Percentiles rank a stretch among this genome's conserved stretches.
Conservation (phyloP, 35 echinoderm and acorn worm genomes). For the Heliocidaris tuberculata region DNA sequence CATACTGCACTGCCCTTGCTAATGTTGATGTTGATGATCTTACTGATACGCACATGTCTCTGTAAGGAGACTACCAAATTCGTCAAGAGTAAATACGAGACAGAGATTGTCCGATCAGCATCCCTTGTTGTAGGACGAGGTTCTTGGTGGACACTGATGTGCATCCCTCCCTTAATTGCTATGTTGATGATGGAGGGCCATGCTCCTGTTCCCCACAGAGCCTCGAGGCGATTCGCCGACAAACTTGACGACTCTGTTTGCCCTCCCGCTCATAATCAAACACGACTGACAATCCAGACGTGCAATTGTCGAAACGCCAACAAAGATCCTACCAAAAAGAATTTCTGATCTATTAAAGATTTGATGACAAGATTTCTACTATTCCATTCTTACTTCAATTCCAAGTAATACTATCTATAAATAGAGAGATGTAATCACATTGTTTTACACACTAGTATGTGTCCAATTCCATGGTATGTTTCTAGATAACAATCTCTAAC, state of each 20-base stretch:
- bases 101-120: background rate
- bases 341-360: background rate
- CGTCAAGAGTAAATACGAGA: background rate
- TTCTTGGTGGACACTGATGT: background rate
- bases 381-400: background rate
- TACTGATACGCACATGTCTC: background rate
- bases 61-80: background rate
- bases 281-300: slow-evolving; percentile 32
- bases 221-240: slow-evolving; percentile 15
- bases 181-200: slow-evolving; percentile 36
- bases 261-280: slow-evolving; percentile 24
- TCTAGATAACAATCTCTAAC: background rate
- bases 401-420: background rate
- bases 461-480: background rate
- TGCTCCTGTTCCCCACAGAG: slow-evolving; percentile 15
- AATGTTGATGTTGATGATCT: background rate
- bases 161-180: slow-evolving; percentile 32
- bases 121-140: background rate
- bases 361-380: background rate
- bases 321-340: background rate
- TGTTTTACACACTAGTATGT: background rate
- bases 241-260: slow-evolving; percentile 40
- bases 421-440: background rate
- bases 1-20: background rate
- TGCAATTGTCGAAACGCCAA: background rate